Evolutionary conservation across 2,797 vertebrate genomes (phyloP), one percentile per base, ranked within the genome.

Genomic region (Paratrypauchen microcephalus): DNA sequence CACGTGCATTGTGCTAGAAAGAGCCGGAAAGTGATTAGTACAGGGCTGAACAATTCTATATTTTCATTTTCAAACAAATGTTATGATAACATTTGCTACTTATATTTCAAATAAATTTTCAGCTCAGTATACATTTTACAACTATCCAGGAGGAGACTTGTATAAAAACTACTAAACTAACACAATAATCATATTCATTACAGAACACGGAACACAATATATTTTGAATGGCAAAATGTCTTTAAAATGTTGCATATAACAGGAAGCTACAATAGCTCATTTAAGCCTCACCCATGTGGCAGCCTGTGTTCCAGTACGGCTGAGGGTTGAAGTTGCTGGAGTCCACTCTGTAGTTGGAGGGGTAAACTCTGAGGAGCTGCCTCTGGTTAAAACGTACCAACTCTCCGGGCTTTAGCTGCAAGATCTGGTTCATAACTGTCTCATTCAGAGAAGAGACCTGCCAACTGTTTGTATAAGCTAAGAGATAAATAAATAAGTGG

Each of bases 241-340:
- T 36, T 36, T 36, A 8, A 36, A 7, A 36, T 9, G 32, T 8
- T 9, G 32, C 32, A 36, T 36, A 36, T 36, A 36, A 36, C 7
- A 36, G 8, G 32, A 36, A 36, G 32, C 32, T 36, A 8, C 9
- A 36, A 1, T 36, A 36, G 32, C 13, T 19, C 5, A 50, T 6
- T 16, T 24, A 4, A 3, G 11, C 58, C 68, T 64, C 87, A 97
- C 97, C 97, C 84, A 99, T 93, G 28, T 98, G 97, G 88, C 96
- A 97, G 79, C 96, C 97, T 16, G 95, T 85, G 1, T 97, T 98
- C 97, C 97, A 99, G 90, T 97, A 99, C 0, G 96, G 94, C 79
- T 99, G 97, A 1, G 97, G 97, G 87, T 96, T 96, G 87, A 95
- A 98, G 92, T 99, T 99, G 89, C 97, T 99, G 0, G 97, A 99